Evolutionary conservation across 2,797 vertebrate genomes (phyloP).

Genomic region (Zalophus californianus): DNA sequence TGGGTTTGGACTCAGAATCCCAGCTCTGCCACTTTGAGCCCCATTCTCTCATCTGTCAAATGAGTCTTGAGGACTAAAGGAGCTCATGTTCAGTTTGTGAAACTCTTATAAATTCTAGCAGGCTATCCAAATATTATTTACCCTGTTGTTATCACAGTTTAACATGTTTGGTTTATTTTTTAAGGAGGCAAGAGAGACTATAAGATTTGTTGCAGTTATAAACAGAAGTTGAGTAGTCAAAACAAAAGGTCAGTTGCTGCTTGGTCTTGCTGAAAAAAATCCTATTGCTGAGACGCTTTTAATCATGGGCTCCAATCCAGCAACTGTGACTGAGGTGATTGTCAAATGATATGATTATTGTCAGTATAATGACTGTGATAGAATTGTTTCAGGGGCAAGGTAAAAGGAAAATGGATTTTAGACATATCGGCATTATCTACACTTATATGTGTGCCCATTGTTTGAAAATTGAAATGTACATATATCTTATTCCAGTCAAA

Average conservation of each 20-base stretch:
- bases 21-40: background rate
- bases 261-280: conserved; percentile 58
- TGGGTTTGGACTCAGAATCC: background rate
- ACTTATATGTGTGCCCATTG: background rate
- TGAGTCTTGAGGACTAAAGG: conserved; percentile 49
- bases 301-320: conserved; percentile 44
- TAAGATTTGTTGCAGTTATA: conserved; percentile 58
- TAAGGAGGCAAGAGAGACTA: conserved; percentile 43
- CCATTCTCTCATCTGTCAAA: background rate
- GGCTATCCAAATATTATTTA: conserved; percentile 46
- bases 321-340: conserved; percentile 57
- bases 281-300: conserved; percentile 61
- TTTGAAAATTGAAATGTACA: conserved; percentile 57
- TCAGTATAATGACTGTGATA: conserved; percentile 9
- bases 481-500: conserved; percentile 41
- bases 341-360: conserved; percentile 36
- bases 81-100: conserved; percentile 41
- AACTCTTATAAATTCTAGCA: conserved; percentile 28
- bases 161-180: conserved; percentile 51
- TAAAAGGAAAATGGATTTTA: conserved; percentile 51
- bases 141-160: background rate
- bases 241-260: conserved; percentile 27
- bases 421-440: background rate
- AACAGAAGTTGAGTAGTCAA: conserved; percentile 54
- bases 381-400: conserved; percentile 44